Evolutionary conservation across 1,140 invertebrate genomes (phyloP).

Genomic region (Hestina assimilis): DNA sequence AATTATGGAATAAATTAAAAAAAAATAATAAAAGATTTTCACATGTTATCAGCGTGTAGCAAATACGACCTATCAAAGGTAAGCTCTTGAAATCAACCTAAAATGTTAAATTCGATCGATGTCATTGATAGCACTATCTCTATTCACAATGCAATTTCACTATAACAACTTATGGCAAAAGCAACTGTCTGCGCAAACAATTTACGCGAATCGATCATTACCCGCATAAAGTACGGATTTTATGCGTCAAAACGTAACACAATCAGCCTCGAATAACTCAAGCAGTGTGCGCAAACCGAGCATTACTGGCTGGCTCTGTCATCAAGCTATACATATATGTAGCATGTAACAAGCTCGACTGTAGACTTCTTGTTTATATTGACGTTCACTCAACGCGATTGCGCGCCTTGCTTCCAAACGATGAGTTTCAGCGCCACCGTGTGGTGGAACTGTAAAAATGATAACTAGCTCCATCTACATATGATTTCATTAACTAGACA

Average conservation of each 20-base stretch:
- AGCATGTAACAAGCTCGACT: constrained; percentile 47
- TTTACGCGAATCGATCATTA: constrained; percentile 53
- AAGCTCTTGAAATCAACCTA: constrained; percentile 21
- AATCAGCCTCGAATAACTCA: constrained; percentile 58
- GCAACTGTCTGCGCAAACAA: constrained; percentile 33
- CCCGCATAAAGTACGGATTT: constrained; percentile 52
- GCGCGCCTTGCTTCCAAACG: too few relatives aligned
- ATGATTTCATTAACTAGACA: background rate
- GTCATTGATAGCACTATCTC: constrained; percentile 31
- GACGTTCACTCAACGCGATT: constrained; percentile 58
- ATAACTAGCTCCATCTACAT: constrained; percentile 15
- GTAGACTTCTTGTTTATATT: constrained; percentile 70
- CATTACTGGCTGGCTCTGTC: constrained; percentile 62
- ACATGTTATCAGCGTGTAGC: constrained; percentile 38
- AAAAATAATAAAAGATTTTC: constrained; percentile 20
- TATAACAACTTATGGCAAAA: constrained; percentile 33
- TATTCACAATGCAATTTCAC: constrained; percentile 37
- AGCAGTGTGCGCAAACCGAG: constrained; percentile 63
- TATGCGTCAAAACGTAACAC: constrained; percentile 49
- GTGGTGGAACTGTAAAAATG: constrained; percentile 4
- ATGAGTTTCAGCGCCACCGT: constrained; percentile 23
- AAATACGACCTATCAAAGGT: constrained; percentile 22
- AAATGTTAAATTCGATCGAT: constrained; percentile 26
- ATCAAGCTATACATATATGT: constrained; percentile 60
- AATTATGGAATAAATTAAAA: constrained; percentile 6